Evolutionary conservation across 2,797 vertebrate species (phyloP).

Genomic region (Moxostoma hubbsi): DNA sequence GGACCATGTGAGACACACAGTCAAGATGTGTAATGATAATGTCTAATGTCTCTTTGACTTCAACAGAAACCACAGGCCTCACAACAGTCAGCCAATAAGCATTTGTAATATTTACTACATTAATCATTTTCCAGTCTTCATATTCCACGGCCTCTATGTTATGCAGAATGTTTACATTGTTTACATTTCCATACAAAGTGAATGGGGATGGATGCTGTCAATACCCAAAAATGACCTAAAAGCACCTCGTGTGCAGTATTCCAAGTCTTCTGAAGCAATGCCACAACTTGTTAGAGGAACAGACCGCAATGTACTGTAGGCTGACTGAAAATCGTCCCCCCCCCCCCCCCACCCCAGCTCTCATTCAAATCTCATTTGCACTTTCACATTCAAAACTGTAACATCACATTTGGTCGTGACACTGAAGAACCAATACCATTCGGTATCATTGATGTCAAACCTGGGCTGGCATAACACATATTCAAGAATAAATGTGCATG

Average conservation of each 20-base stretch:
- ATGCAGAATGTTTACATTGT: not conserved
- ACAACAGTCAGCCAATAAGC: slow-evolving; percentile 31
- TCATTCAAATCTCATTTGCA: slow-evolving; percentile 58
- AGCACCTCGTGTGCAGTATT: not conserved
- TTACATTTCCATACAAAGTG: no score
- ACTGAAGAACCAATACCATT: no score
- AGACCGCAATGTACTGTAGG: no score
- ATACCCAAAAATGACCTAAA: slow-evolving; percentile 1
- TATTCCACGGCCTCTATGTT: not conserved
- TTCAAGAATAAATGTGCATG: slow-evolving; percentile 28
- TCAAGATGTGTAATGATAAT: slow-evolving; percentile 3
- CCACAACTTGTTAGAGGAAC: slow-evolving; percentile 21
- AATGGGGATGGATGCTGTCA: not conserved
- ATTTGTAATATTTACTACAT: slow-evolving; percentile 2
- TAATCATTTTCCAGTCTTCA: slow-evolving; percentile 17
- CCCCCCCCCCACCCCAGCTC: slow-evolving; percentile 35
- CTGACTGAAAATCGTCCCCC: slow-evolving; percentile 39
- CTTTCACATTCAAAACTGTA: not conserved
- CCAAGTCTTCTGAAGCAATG: slow-evolving; percentile 6
- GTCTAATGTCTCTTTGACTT: slow-evolving; percentile 24
- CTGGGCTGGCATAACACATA: not conserved
- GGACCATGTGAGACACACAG: slow-evolving; percentile 7
- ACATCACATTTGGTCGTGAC: no score
- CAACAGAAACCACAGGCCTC: slow-evolving; percentile 30
- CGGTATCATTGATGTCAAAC: no score